Base-by-base conservation (phyloP, 2,888 invertebrate genomes). In the Amiota minor region DNA sequence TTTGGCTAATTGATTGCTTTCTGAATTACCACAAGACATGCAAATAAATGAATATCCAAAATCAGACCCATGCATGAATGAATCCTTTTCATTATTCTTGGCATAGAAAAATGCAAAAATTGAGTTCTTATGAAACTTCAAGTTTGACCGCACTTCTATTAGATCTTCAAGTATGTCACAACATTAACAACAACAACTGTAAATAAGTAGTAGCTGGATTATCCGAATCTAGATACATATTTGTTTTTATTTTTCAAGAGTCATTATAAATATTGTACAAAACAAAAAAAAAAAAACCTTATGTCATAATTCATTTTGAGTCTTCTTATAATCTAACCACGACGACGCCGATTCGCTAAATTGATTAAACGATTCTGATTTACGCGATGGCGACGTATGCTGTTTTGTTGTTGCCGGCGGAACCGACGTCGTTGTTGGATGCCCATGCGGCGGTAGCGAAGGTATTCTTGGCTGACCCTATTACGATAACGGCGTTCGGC, bases 1-100 rank as follows among this genome's bases (percentile, higher is more conserved):
- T 84, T 83, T 83, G 81, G 83, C 83, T 83, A 83, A 83, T 83
- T 83, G 83, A 83, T 83, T 83, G 84, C 65, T 65, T 65, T 65
- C 18, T 49, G 62, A 35, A 64, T 64, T 53, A 45, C 64, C 45
- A 62, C 50, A 20, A 18, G 64, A 53, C 64, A 71, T 50, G 62
- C 70, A 64, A n/a, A 46, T 10, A 61, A 61, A 23, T 35, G 14
- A 46, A 45, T 64, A 46, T 1, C 12, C 23, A n/a, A 64, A 64
- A 14, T 18, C 16, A 59, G 11, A 59, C 12, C n/a, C 35, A 64
- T 35, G 35, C 35, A 35, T 35, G 35, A 35, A 3, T n/a, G 16
- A 55, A 55, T 55, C 55, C 14, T 55, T 55, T 55, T 55, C 10
- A 55, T 0, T 55, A 2, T 53, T 53, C 53, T 14, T 14, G 9